phyloP scores from a whole-genome alignment of 2,113 vertebrate genomes.

The Alosa alosa region DNA sequence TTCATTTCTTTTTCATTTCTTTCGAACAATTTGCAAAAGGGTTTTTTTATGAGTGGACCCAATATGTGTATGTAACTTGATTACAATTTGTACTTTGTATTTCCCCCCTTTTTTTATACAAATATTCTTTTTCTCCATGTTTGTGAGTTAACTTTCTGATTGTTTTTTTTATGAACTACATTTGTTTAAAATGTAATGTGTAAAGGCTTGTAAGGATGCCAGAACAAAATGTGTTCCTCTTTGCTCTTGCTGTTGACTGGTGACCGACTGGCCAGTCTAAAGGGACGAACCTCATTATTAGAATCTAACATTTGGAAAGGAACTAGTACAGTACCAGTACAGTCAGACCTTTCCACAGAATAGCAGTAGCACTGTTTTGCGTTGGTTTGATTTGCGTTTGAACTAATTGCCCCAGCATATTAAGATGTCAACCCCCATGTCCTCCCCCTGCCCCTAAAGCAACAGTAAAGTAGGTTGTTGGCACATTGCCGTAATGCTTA shows the following conservation, averaged over 20 bases:
- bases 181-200: constrained; percentile 65
- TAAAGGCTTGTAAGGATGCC: constrained; percentile 3
- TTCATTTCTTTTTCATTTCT: constrained; percentile 40
- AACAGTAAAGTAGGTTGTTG: not conserved
- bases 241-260: no score
- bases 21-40: constrained; percentile 62
- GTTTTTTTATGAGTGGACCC: constrained; percentile 51
- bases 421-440: not conserved
- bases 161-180: constrained; percentile 38
- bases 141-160: constrained; percentile 60
- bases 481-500: not conserved
- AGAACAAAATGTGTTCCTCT: not conserved
- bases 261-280: not conserved
- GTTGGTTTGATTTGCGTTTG: not conserved
- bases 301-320: not conserved
- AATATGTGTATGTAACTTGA: not conserved
- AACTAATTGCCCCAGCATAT: not conserved
- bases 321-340: not conserved
- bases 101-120: not conserved
- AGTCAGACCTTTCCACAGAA: not conserved
- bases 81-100: not conserved
- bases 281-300: not conserved
- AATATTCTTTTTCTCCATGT: constrained; percentile 48
- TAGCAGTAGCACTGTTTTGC: not conserved
- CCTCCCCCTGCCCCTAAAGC: not conserved